phyloP scores from a whole-genome alignment of 2,113 vertebrate genomes.

The Camelus dromedarius region DNA sequence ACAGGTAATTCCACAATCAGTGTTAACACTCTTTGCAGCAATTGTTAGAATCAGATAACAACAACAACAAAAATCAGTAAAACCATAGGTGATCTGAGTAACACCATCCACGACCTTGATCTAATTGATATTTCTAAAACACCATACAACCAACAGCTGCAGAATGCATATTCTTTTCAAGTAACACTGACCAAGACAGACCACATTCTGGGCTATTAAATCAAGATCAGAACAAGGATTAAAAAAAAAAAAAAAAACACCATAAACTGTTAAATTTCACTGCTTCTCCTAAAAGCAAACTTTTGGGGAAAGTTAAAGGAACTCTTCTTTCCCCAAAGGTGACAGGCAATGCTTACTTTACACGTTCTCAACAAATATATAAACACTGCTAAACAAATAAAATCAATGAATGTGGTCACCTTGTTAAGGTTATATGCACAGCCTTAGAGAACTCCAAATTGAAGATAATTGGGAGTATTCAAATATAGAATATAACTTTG shows the following conservation, averaged over 20 bases:
- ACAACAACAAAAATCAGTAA: neutral
- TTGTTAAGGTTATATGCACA: neutral
- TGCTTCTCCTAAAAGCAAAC: neutral
- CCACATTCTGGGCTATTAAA: neutral
- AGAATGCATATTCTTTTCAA: slow-evolving; percentile 33
- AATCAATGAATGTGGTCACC: neutral
- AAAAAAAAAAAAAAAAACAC: neutral
- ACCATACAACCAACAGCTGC: neutral
- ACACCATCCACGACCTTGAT: neutral
- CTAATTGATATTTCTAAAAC: neutral
- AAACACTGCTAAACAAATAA: neutral
- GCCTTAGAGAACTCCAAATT: neutral
- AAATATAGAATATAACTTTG: neutral
- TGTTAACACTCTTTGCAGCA: neutral
- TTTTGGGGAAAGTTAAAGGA: slow-evolving; percentile 17
- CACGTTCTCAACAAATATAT: neutral
- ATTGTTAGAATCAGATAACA: neutral
- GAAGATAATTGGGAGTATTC: neutral
- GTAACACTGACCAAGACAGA: neutral
- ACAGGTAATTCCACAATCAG: neutral
- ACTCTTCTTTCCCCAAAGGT: neutral
- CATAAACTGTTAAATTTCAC: neutral
- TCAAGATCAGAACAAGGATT: neutral
- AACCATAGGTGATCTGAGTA: neutral
- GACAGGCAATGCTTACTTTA: neutral